Evolutionary conservation across 2,888 invertebrate species (phyloP).

Genomic region (Leucophenga maculata): DNA sequence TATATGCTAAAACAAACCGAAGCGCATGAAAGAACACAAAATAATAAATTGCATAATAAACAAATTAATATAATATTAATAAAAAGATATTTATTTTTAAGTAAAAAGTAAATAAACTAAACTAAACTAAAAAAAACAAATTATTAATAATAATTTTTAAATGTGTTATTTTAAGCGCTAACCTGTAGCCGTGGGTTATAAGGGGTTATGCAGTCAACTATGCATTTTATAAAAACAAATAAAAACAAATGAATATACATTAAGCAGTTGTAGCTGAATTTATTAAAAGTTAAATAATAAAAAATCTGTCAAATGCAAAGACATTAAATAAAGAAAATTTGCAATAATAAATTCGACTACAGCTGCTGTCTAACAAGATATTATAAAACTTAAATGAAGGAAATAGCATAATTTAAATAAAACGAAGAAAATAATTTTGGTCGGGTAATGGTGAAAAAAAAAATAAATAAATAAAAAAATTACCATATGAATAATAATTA

Average conservation of each 20-base stretch:
- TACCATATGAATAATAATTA: slow-evolving; percentile 42
- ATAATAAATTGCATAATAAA: slow-evolving; percentile 35
- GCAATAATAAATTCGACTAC: background rate
- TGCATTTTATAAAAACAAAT: slow-evolving; percentile 18
- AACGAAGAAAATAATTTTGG: slow-evolving; percentile 12
- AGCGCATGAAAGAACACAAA: slow-evolving; percentile 28
- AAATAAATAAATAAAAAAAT: slow-evolving; percentile 28
- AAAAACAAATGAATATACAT: background rate
- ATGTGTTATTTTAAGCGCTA: background rate
- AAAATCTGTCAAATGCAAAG: background rate
- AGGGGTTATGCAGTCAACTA: background rate
- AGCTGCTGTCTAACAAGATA: slow-evolving; percentile 32
- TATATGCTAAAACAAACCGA: slow-evolving; percentile 5
- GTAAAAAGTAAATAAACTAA: slow-evolving; percentile 21
- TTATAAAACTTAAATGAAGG: slow-evolving; percentile 36
- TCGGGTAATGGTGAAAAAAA: slow-evolving; percentile 20
- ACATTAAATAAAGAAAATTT: background rate
- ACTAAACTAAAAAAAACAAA: too few relatives aligned
- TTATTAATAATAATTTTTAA: too few relatives aligned
- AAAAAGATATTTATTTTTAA: slow-evolving; percentile 28
- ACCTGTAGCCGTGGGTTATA: background rate
- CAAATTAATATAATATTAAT: slow-evolving; percentile 33
- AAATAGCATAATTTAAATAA: slow-evolving; percentile 23
- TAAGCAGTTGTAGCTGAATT: background rate
- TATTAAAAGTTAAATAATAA: too few relatives aligned